Percentiles rank a stretch among this genome's conserved stretches.
phyloP scores from a whole-genome alignment of 2,888 invertebrate genomes.

The Hyles lineata region DNA sequence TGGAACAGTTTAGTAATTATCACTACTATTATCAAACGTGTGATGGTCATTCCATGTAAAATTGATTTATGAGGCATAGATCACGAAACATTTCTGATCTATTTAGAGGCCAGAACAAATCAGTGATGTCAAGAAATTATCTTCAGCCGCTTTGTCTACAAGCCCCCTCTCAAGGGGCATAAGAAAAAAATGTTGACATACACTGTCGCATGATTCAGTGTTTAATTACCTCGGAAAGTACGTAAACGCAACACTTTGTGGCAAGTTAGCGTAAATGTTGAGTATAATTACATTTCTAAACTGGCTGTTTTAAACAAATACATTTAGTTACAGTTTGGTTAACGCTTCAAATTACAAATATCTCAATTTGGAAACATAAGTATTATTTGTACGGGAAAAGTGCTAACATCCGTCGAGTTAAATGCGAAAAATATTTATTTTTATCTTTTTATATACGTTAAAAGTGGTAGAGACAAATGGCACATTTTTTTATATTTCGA shows the following conservation, averaged over 20 bases:
- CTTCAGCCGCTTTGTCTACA: neutral
- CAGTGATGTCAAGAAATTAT: too few species aligned
- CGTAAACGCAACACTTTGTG: slow-evolving; percentile 29
- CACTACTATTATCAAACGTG: too few species aligned
- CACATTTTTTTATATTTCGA: too few species aligned
- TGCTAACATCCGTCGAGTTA: too few species aligned
- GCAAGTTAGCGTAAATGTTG: slow-evolving; percentile 22
- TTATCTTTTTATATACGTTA: too few species aligned
- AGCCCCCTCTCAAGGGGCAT: neutral
- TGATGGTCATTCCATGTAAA: too few species aligned
- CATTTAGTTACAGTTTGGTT: neutral
- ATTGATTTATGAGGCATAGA: too few species aligned
- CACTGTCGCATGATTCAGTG: neutral
- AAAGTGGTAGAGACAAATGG: too few species aligned
- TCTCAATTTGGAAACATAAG: neutral
- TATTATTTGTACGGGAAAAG: neutral
- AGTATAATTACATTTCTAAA: neutral
- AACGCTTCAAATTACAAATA: neutral
- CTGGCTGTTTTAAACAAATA: neutral
- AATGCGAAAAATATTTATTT: too few species aligned
- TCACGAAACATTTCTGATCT: too few species aligned
- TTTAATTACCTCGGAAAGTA: slow-evolving; percentile 27
- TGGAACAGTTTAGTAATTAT: too few species aligned
- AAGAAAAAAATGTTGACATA: slow-evolving; percentile 3
- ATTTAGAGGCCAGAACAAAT: too few species aligned